Conservation (phyloP, 53 echinoderm and acorn worm genomes). For the Echinarachnius parma region DNA sequence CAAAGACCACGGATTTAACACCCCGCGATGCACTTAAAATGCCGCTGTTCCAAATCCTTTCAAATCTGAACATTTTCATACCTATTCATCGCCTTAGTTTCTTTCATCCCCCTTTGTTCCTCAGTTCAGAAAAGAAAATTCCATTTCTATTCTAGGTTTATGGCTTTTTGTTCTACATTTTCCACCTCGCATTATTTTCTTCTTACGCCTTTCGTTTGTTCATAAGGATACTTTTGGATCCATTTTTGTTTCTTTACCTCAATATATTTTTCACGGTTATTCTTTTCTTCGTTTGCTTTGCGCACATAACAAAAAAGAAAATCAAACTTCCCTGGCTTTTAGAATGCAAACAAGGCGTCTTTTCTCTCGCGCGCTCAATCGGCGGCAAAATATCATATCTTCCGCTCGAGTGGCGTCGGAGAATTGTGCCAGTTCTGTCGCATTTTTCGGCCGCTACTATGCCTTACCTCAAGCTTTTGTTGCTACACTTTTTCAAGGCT, state of each 20-base stretch:
- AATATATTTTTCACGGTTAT: too few relatives aligned
- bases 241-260: too few relatives aligned
- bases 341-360: slow-evolving; percentile 43
- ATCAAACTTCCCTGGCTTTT: slow-evolving; percentile 27
- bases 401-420: slow-evolving; percentile 28
- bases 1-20: slow-evolving; percentile 35
- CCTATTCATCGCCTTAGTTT: not conserved
- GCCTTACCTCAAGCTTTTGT: slow-evolving; percentile 6
- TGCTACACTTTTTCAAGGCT: slow-evolving; percentile 39
- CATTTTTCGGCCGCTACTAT: slow-evolving; percentile 29
- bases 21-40: not conserved
- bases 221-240: too few relatives aligned
- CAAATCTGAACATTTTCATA: slow-evolving; percentile 1
- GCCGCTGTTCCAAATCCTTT: not conserved
- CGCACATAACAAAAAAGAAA: too few relatives aligned
- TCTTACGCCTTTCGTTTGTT: too few relatives aligned
- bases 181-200: not conserved
- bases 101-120: slow-evolving; percentile 17
- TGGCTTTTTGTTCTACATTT: slow-evolving; percentile 10
- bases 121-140: not conserved
- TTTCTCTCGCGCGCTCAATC: slow-evolving; percentile 36
- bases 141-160: not conserved
- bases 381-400: slow-evolving; percentile 41
- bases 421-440: slow-evolving; percentile 35
- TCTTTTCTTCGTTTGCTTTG: slow-evolving; percentile 36